Evolutionary conservation across 2,888 invertebrate species (phyloP).

Genomic region (Eugnorisma glareosa): DNA sequence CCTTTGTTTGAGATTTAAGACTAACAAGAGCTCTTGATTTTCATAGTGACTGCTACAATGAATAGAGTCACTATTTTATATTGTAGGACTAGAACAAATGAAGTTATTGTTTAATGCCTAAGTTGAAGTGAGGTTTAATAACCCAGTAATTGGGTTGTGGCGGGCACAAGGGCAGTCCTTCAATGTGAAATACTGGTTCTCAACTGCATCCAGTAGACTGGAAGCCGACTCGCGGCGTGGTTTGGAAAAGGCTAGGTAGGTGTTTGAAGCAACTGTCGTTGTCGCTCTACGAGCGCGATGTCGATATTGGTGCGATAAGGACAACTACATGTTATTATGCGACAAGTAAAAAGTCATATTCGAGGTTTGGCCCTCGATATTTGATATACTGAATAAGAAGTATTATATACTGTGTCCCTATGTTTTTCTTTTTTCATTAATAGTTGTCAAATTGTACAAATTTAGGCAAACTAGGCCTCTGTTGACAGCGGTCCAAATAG

Average conservation of each 20-base stretch:
- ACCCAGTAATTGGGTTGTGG: background rate
- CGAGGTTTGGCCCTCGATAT: too few relatives aligned
- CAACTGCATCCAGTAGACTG: background rate
- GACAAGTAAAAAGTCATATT: too few relatives aligned
- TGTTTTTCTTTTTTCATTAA: too few relatives aligned
- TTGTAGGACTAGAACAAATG: background rate
- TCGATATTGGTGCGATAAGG: too few relatives aligned
- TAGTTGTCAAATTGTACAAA: too few relatives aligned
- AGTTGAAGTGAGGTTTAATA: background rate
- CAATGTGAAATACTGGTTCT: background rate
- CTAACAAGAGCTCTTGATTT: conserved; percentile 25
- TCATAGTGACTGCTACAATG: conserved; percentile 11
- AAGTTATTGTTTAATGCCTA: background rate
- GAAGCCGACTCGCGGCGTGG: background rate
- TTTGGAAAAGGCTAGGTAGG: background rate
- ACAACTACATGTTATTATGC: too few relatives aligned
- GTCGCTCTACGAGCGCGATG: too few relatives aligned
- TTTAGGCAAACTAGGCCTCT: too few relatives aligned
- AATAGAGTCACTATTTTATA: background rate
- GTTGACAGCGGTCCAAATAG: too few relatives aligned
- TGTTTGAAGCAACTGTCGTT: too few relatives aligned
- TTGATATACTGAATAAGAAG: too few relatives aligned
- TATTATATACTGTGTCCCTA: too few relatives aligned
- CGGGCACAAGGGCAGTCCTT: background rate
- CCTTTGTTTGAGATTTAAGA: conserved; percentile 30